Conservation (phyloP, 2,888 invertebrate species). For the Sussaba pulchella region DNA sequence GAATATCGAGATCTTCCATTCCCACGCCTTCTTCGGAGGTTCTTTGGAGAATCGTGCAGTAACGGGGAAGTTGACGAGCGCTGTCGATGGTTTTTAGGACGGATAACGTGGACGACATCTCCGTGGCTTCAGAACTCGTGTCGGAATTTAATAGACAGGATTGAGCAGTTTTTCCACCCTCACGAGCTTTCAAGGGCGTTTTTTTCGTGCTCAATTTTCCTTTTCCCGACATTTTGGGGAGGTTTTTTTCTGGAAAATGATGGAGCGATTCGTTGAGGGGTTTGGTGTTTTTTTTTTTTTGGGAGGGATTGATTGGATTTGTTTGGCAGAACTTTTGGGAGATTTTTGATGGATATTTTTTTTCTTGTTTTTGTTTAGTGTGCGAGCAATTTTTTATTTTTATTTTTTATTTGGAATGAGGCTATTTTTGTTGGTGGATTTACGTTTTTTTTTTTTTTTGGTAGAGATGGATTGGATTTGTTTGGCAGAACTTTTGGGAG, state of each 20-base stretch:
- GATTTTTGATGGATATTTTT: no score
- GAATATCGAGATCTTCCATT: slow-evolving; percentile 94
- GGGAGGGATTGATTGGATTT: no score
- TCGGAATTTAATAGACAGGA: slow-evolving; percentile 74
- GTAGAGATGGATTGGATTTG: no score
- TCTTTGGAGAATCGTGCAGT: slow-evolving; percentile 86
- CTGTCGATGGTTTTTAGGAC: slow-evolving; percentile 90
- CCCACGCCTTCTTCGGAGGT: slow-evolving; percentile 91
- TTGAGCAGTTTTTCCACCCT: slow-evolving; percentile 78
- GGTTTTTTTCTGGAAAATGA: neutral
- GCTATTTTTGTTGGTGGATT: no score
- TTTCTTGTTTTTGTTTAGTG: no score
- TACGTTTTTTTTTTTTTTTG: no score
- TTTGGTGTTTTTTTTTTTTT: neutral
- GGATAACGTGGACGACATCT: slow-evolving; percentile 85
- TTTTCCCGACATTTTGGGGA: slow-evolving; percentile 82
- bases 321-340: no score
- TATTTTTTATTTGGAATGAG: no score
- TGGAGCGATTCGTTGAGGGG: no score
- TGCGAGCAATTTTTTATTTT: no score
- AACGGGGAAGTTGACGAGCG: slow-evolving; percentile 88
- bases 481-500: no score
- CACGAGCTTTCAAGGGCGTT: slow-evolving; percentile 77
- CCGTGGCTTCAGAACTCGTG: slow-evolving; percentile 77
- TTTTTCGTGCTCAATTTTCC: slow-evolving; percentile 82